These are phyloP conservation scores for Andricus curvator DNA, from an alignment of 2,888 invertebrate genomes.

Conservation along the genomic window DNA sequence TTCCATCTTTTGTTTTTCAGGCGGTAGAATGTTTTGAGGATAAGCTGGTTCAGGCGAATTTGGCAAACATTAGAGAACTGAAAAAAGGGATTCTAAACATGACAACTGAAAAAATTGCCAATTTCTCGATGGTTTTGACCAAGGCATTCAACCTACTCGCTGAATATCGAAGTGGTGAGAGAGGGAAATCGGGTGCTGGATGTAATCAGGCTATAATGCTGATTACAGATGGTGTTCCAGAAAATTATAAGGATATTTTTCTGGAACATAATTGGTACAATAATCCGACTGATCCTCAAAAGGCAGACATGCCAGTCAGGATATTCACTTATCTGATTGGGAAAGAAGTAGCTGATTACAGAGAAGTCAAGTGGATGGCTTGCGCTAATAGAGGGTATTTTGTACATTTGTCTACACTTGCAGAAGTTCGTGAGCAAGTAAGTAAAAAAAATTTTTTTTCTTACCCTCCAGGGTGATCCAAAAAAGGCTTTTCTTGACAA, in stretches of 20 bases:
- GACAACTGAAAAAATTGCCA: conserved; percentile 93
- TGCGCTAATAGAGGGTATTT: conserved; percentile 98
- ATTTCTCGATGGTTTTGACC: conserved; percentile 93
- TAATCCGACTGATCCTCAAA: conserved; percentile 79
- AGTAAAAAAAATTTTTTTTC: background rate
- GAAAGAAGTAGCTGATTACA: conserved; percentile 90
- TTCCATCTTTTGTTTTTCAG: conserved; percentile 56
- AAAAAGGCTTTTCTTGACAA: no score
- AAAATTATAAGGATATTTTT: conserved; percentile 95
- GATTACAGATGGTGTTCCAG: conserved; percentile 98
- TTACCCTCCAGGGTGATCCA: no score
- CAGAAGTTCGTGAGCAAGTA: conserved; percentile 98
- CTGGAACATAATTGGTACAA: conserved; percentile 92
- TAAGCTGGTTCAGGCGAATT: conserved; percentile 93
- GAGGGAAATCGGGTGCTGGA: conserved; percentile 83
- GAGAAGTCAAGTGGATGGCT: conserved; percentile 98
- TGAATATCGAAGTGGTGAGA: conserved; percentile 81
- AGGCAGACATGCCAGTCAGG: conserved; percentile 87
- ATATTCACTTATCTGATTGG: conserved; percentile 99
- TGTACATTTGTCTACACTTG: conserved; percentile 96
- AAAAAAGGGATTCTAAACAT: conserved; percentile 89
- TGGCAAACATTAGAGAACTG: conserved; percentile 90
- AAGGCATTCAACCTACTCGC: conserved; percentile 93
- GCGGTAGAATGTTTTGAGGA: conserved; percentile 92
- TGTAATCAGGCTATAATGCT: conserved; percentile 98